A percentile compares a stretch with the other conserved stretches of the same genome.
Conservation (phyloP, 2,113 vertebrate species). For the Bufo bufo region DNA sequence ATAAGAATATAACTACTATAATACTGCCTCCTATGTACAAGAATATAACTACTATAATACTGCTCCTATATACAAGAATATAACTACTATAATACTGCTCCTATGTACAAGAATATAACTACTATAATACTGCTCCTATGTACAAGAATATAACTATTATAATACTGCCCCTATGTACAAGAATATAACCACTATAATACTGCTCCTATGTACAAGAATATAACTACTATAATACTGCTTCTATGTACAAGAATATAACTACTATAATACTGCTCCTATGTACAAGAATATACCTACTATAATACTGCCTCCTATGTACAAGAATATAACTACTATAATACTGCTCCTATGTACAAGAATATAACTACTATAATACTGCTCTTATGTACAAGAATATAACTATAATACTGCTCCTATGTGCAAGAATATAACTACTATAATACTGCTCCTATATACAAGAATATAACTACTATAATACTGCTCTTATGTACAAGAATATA, state of each 20-base stretch:
- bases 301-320: not conserved
- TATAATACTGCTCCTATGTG: not conserved
- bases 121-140: not conserved
- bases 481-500: not conserved
- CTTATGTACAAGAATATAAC: too few relatives aligned
- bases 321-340: slow-evolving; percentile 4
- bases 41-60: not conserved
- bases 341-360: not conserved
- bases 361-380: not conserved
- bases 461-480: slow-evolving; percentile 5
- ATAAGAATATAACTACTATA: not conserved
- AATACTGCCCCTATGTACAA: not conserved
- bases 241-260: slow-evolving; percentile 1
- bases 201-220: not conserved
- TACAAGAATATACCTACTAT: not conserved
- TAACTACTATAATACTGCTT: slow-evolving; percentile 6
- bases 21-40: not conserved
- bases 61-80: not conserved
- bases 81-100: not conserved
- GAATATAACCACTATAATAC: slow-evolving; percentile 15
- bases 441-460: not conserved
- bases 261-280: not conserved
- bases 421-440: not conserved
- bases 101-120: slow-evolving; percentile 6
- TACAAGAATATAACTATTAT: slow-evolving; percentile 17